Conservation (phyloP, 37 sponge, comb jelly and placozoan genomes). For the Cliona cf. orientalis region DNA sequence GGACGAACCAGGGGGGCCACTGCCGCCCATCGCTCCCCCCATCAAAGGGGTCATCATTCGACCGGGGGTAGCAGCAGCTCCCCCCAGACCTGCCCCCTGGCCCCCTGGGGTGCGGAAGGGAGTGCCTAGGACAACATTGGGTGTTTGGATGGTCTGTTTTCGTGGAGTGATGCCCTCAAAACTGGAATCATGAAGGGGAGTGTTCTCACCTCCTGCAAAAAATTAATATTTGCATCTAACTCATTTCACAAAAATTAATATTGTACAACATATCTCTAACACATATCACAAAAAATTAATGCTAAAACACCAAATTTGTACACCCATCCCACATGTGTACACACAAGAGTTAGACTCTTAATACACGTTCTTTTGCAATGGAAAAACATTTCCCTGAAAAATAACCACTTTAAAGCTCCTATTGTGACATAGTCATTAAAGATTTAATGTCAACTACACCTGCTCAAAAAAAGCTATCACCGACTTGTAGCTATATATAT, state of each 20-base stretch:
- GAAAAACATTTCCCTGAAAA: no score
- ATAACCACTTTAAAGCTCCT: no score
- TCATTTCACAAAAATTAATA: no score
- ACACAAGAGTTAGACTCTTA: no score
- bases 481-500: neutral
- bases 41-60: neutral
- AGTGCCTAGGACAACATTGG: slow-evolving; percentile 86
- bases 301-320: no score
- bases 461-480: neutral
- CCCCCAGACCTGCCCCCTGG: slow-evolving; percentile 24
- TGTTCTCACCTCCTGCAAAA: slow-evolving; percentile 72
- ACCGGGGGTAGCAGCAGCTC: slow-evolving; percentile 25
- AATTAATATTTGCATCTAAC: neutral
- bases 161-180: slow-evolving; percentile 89
- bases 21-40: slow-evolving; percentile 1
- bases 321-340: no score
- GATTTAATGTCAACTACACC: neutral
- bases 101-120: slow-evolving; percentile 74
- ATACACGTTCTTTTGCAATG: no score
- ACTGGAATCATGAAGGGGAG: slow-evolving; percentile 71
- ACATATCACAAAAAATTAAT: no score
- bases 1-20: slow-evolving; percentile 1
- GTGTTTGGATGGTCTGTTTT: slow-evolving; percentile 79
- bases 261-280: no score
- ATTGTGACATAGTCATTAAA: no score